These are phyloP conservation scores for Dendronephthya gigantea DNA, from an alignment of 64 coral and sea anemone species.

Conservation along the genomic window DNA sequence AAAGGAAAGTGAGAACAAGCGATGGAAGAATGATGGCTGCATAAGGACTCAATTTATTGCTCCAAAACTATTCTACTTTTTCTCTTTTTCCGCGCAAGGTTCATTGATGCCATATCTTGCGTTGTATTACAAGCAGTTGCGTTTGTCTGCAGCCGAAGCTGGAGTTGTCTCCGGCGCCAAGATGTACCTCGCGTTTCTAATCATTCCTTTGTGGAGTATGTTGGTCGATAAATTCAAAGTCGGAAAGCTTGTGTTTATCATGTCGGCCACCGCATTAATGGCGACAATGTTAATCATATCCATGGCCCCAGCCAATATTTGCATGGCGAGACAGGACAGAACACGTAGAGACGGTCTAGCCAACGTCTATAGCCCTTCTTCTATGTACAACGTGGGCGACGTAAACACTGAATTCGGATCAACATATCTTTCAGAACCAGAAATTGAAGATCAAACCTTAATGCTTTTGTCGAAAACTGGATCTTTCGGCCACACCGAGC, in stretches of 20 bases:
- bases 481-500: neutral
- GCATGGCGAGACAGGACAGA: constrained; percentile 37
- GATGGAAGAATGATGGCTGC: neutral
- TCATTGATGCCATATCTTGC: constrained; percentile 80
- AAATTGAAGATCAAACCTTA: neutral
- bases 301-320: constrained; percentile 71
- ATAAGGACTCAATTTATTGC: neutral
- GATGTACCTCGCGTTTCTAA: constrained; percentile 88
- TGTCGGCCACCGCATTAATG: constrained; percentile 65
- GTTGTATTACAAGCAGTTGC: constrained; percentile 78
- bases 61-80: constrained; percentile 86
- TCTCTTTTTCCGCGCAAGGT: constrained; percentile 91
- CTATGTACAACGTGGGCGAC: neutral
- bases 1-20: neutral
- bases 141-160: constrained; percentile 72
- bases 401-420: neutral
- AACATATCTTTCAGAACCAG: neutral
- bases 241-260: constrained; percentile 67
- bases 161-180: constrained; percentile 78
- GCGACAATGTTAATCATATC: constrained; percentile 55
- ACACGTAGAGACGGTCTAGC: neutral
- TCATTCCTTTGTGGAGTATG: constrained; percentile 83
- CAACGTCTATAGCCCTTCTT: neutral
- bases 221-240: constrained; percentile 78
- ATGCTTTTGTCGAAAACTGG: neutral